Evolutionary conservation across 2,797 vertebrate genomes (phyloP), one percentile per base, ranked within the genome.

Genomic region (Thripadectes ignobilis): DNA sequence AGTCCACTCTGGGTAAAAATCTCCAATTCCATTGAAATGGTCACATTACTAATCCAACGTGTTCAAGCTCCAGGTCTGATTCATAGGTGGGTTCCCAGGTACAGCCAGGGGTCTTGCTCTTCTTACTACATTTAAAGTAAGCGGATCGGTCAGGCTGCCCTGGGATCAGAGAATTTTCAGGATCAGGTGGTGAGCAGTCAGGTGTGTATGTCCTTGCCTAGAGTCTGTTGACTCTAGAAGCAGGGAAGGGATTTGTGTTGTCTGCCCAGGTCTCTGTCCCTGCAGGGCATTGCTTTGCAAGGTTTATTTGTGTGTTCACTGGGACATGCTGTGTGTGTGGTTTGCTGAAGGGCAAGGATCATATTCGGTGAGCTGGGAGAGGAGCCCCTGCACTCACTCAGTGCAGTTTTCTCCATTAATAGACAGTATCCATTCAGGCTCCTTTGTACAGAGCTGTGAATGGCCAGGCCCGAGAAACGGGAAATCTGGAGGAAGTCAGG

Each of bases 1-100:
- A 97, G 93, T 97, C 98, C 97, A 81, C 96, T 97, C 83, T 97
- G 96, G 97, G 97, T 97, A 97, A 96, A 92, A 97, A 97, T 93
- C 93, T 97, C 94, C 94, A 97, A 93, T 97, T 97, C 97, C 96
- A 95, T 96, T 97, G 89, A 92, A 88, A 95, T 96, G 97, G 94
- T 97, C 95, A 97, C 95, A 55, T 95, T 96, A 93, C 89, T 95
- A 85, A 88, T 93, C 58, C 77, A 95, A 84, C 3, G 0, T 80
- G 76, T 96, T 95, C 3, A n/a, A 73, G 79, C 81, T 95, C 86
- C 85, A 92, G 79, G 76, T 95, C 75, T 92, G 59, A 81, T 76
- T 62, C 0, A 0, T 66, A 88, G 83, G 26, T 4, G 9, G 58
- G 51, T 76, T 94, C 63, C 83, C 77, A 66, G 52, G 74, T 52